Evolutionary conservation across 1,140 invertebrate species (phyloP).

Genomic region (Drosophila tristis): DNA sequence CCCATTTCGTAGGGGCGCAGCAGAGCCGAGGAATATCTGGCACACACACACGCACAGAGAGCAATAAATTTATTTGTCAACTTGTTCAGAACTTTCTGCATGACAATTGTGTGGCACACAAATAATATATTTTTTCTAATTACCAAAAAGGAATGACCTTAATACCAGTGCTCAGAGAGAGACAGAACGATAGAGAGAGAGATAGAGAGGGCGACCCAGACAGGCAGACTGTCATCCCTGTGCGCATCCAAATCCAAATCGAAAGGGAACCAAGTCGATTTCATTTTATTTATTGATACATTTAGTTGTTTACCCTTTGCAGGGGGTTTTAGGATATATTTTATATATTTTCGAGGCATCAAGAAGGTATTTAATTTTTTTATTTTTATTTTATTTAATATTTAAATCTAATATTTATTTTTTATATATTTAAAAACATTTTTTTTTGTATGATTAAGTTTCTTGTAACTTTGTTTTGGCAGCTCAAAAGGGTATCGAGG

Average conservation of each 20-base stretch:
- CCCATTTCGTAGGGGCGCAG: too few species aligned
- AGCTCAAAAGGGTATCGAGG: too few species aligned
- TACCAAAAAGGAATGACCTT: slow-evolving; percentile 33
- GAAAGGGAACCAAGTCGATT: slow-evolving; percentile 23
- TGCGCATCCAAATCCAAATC: background rate
- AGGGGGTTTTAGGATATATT: too few species aligned
- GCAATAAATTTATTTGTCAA: slow-evolving; percentile 48
- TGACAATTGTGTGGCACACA: slow-evolving; percentile 30
- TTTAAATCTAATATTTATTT: too few species aligned
- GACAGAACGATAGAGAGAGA: too few species aligned
- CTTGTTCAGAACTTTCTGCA: slow-evolving; percentile 36
- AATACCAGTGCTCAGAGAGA: slow-evolving; percentile 25
- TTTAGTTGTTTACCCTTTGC: slow-evolving; percentile 13
- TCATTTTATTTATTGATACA: slow-evolving; percentile 35
- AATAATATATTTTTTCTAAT: slow-evolving; percentile 46
- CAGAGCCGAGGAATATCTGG: too few species aligned
- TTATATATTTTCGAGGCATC: background rate
- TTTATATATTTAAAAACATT: too few species aligned
- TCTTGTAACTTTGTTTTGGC: too few species aligned
- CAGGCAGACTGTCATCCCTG: slow-evolving; percentile 29
- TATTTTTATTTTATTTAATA: too few species aligned
- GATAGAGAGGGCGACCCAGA: background rate
- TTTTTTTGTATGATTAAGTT: too few species aligned
- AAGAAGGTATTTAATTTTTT: too few species aligned
- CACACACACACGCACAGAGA: slow-evolving; percentile 4